A percentile compares a stretch with the other conserved stretches of the same genome.
Evolutionary conservation across 2,888 invertebrate genomes (phyloP).

Genomic region (Terebella lapidaria): DNA sequence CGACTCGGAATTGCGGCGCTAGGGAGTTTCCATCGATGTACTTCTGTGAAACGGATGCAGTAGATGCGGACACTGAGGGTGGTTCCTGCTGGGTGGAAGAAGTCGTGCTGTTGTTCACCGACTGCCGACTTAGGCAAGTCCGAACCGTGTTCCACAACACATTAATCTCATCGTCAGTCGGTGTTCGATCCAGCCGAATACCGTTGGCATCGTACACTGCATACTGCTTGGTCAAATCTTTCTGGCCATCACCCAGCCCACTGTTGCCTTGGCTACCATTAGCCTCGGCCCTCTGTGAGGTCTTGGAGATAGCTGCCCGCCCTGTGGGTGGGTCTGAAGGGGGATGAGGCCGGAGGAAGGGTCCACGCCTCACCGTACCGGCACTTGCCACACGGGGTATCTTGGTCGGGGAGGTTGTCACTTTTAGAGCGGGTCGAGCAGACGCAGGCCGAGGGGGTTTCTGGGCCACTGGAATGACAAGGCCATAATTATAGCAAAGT

Average conservation of each 20-base stretch:
- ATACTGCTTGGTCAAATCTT: background rate
- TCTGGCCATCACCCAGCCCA: background rate
- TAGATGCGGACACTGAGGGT: background rate
- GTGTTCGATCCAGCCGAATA: conserved; percentile 40
- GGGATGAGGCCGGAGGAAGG: conserved; percentile 15
- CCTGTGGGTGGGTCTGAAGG: conserved; percentile 14
- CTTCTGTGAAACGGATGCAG: conserved; percentile 30
- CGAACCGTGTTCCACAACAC: conserved; percentile 49
- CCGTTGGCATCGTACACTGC: conserved; percentile 19
- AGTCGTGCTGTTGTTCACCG: background rate
- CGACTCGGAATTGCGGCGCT: conserved; percentile 9
- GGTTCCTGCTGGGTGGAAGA: background rate
- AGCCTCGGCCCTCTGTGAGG: background rate
- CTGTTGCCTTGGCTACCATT: background rate
- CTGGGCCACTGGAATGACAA: background rate
- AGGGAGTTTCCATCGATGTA: conserved; percentile 36
- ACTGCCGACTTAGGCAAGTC: conserved; percentile 33
- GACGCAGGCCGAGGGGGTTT: background rate
- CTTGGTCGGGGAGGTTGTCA: background rate
- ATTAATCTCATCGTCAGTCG: conserved; percentile 52
- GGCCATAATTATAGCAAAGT: too few species aligned
- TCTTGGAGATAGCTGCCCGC: background rate
- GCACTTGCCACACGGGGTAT: conserved; percentile 11
- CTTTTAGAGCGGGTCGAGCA: too few species aligned
- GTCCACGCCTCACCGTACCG: conserved; percentile 9